These are phyloP conservation scores for Cantharis flavilabris DNA, from an alignment of 2,888 invertebrate species.

Conservation along the genomic window DNA sequence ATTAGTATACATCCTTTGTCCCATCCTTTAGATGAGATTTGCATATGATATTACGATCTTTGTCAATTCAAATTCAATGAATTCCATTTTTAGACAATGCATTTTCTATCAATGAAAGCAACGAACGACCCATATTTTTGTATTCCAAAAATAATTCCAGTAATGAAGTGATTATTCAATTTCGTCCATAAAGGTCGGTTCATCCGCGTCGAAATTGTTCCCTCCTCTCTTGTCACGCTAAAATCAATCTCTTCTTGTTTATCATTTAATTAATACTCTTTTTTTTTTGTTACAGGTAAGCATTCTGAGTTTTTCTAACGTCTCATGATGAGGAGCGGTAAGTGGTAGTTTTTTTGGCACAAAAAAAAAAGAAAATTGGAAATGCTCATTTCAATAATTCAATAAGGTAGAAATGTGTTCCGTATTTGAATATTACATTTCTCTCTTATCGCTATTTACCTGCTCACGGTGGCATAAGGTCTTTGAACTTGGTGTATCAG, in stretches of 20 bases:
- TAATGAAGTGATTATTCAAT: neutral
- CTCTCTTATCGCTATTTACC: slow-evolving; percentile 23
- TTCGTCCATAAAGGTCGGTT: neutral
- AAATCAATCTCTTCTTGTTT: neutral
- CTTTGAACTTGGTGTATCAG: slow-evolving; percentile 23
- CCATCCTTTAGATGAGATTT: neutral
- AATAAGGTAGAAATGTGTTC: neutral
- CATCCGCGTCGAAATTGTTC: neutral
- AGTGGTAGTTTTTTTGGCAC: neutral
- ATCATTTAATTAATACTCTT: neutral
- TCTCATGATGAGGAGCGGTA: neutral
- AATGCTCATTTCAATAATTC: neutral
- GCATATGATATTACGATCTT: neutral
- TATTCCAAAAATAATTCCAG: neutral
- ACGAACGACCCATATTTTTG: neutral
- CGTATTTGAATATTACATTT: neutral
- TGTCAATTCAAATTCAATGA: neutral
- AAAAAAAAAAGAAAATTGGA: neutral
- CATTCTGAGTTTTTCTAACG: neutral
- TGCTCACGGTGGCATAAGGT: slow-evolving; percentile 13
- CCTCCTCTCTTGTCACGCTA: neutral
- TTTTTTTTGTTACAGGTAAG: neutral
- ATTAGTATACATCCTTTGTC: neutral
- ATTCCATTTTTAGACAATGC: neutral
- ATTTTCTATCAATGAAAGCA: neutral